These are phyloP conservation scores for Sternotherus odoratus DNA, from an alignment of 2,797 vertebrate species.

Conservation along the genomic window DNA sequence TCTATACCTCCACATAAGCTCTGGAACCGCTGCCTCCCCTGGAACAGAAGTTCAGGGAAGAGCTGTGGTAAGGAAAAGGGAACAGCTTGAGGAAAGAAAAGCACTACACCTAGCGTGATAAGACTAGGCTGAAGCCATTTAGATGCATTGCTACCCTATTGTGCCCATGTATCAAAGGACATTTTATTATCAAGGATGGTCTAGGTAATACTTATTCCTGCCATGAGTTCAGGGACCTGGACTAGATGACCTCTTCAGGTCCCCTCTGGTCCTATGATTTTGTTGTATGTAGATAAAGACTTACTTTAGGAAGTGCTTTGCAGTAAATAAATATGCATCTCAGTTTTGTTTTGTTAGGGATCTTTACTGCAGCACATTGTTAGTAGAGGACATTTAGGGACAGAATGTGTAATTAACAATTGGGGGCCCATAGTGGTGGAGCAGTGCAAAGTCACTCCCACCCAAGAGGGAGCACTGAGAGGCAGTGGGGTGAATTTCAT, in stretches of 20 bases:
- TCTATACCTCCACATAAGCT: too few species aligned
- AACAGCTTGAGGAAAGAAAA: too few species aligned
- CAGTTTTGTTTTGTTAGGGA: neutral
- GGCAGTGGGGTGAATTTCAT: neutral
- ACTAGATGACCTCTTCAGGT: too few species aligned
- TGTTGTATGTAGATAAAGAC: neutral
- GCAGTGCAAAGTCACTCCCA: neutral
- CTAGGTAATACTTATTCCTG: too few species aligned
- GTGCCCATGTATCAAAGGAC: fast-evolving
- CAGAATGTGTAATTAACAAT: neutral
- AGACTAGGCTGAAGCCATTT: too few species aligned
- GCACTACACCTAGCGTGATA: too few species aligned
- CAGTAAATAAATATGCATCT: neutral
- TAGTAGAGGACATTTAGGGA: neutral
- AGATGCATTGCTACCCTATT: too few species aligned
- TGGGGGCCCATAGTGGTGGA: neutral
- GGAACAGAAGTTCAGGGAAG: too few species aligned
- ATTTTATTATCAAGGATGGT: too few species aligned
- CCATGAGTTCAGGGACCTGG: too few species aligned
- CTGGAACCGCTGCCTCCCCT: too few species aligned
- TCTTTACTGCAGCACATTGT: neutral
- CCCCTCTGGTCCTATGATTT: neutral
- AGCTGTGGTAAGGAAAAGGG: too few species aligned
- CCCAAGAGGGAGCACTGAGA: neutral
- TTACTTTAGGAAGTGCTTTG: neutral